Evolutionary conservation across 1,140 invertebrate genomes (phyloP), one percentile per base, ranked within the genome.

Genomic region (Leptinotarsa lineolata): DNA sequence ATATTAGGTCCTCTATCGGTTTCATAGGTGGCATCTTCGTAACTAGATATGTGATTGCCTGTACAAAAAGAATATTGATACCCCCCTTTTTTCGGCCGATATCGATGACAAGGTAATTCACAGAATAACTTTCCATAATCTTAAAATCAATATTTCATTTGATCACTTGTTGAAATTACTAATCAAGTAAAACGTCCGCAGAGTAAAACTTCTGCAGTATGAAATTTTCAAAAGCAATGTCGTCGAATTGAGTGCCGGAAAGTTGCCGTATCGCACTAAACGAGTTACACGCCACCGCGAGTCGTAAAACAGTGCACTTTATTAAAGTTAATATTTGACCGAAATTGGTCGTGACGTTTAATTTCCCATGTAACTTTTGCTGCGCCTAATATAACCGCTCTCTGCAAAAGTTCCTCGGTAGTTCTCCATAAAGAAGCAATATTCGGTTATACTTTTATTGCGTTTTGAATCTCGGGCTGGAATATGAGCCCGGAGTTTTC

Each of bases 311-410:
- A 18, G 48, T 54, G 48, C 48, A 54, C 48, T 54, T 54, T 4
- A 54, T 54, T 54, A 54, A 54, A 54, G 48, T 54, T 54, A 18
- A 54, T 54, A 54, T 54, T 54, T 54, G 15, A 16, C 48, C 48
- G 48, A 54, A 54, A 54, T 54, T 54, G 15, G 15, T 54, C 16
- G 15, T 54, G 48, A 54, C 48, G 6, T 54, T 54, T 18, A 54
- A 54, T 54, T 39, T 54, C 48, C n/a, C 15, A 16, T 54, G 48
- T 54, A 16, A 54, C n/a, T 54, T 54, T 54, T 54, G 15, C n/a
- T 18, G 15, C 5, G 48, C n/a, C 30, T 39, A 39, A 11, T 39
- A 39, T 39, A 39, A 39, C 30, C 30, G 30, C 30, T 39, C 11
- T 39, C 30, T 39, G 30, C 30, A 11, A 39, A 54, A 16, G n/a